Evolutionary conservation across 1,140 invertebrate genomes (phyloP), one percentile per base, ranked within the genome.

Genomic region (Dreissena polymorpha): DNA sequence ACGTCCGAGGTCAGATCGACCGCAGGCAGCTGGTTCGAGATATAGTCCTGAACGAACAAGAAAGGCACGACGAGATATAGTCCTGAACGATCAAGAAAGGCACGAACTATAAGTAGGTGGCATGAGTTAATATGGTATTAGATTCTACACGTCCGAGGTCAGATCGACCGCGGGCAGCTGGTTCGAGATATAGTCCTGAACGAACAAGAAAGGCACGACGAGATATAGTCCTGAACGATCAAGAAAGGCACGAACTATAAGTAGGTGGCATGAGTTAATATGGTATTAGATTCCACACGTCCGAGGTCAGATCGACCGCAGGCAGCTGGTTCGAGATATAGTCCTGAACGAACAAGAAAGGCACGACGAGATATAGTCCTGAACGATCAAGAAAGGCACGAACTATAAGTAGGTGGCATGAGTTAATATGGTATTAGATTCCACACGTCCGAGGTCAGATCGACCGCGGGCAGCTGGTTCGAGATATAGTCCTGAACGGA

Each of bases 71-170:
- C 55, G 13, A 57, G n/a, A 63, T 25, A 63, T 63, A 39, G 39
- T n/a, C n/a, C n/a, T n/a, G n/a, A n/a, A n/a, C n/a, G n/a, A n/a
- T n/a, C n/a, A n/a, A n/a, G n/a, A n/a, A n/a, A n/a, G n/a, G n/a
- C n/a, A n/a, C n/a, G n/a, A n/a, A n/a, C n/a, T n/a, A n/a, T n/a
- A n/a, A n/a, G n/a, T n/a, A n/a, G n/a, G n/a, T n/a, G n/a, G n/a
- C n/a, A n/a, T n/a, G n/a, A n/a, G n/a, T n/a, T n/a, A n/a, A n/a
- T n/a, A n/a, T n/a, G n/a, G n/a, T n/a, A n/a, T n/a, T n/a, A n/a
- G n/a, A n/a, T n/a, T n/a, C 73, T 64, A 83, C 18, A 77, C 21
- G 39, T 83, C 71, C 53, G 81, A 83, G 23, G 72, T 76, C 67
- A 83, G 49, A 5, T 65, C 50, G 18, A 76, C 14, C 16, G 70